phyloP scores from a whole-genome alignment of 2,797 vertebrate species.

The Pangasius mekongensis region DNA sequence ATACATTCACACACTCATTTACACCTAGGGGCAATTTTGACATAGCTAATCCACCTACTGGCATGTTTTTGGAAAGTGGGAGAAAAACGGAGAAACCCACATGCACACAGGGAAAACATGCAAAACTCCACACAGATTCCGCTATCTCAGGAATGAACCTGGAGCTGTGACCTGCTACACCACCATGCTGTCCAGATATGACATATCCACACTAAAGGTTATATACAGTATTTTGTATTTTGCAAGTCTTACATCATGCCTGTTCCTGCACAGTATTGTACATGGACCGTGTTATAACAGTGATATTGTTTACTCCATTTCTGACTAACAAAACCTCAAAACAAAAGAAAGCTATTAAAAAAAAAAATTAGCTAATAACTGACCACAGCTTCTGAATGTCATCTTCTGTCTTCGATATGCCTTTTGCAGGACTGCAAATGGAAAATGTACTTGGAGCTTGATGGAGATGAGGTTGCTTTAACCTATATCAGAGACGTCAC shows the following conservation, averaged over 20 bases:
- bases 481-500: slow-evolving; percentile 97
- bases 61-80: neutral
- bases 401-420: slow-evolving; percentile 44
- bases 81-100: neutral
- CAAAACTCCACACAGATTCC: neutral
- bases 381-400: slow-evolving; percentile 56
- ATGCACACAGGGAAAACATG: neutral
- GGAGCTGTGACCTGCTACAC: neutral
- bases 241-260: neutral
- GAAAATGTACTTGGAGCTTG: slow-evolving; percentile 99
- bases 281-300: neutral
- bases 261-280: neutral
- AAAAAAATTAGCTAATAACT: neutral
- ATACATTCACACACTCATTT: neutral
- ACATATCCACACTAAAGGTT: neutral
- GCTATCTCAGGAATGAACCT: neutral
- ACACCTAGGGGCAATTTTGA: neutral
- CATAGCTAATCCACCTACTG: neutral
- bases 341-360: neutral
- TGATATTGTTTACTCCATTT: neutral
- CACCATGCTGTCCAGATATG: neutral
- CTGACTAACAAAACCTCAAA: neutral
- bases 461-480: slow-evolving; percentile 94
- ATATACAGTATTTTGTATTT: neutral
- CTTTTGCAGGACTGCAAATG: slow-evolving; percentile 95